Evolutionary conservation across 2,888 invertebrate genomes (phyloP), one percentile per base, ranked within the genome.

Genomic region (Dryococelus australis): DNA sequence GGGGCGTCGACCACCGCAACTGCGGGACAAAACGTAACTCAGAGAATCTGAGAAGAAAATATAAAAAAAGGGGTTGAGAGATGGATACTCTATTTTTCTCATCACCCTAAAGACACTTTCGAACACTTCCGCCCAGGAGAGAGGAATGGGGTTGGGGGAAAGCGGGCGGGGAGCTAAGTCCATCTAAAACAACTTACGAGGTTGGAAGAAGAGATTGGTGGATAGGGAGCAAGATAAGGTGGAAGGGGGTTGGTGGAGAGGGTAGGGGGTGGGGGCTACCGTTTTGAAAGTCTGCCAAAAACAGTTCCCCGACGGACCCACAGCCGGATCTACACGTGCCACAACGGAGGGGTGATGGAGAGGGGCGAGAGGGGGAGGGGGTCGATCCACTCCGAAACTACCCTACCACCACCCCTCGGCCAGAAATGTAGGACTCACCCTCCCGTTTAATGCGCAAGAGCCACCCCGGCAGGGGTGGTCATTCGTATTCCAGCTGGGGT

Each of bases 211-310:
- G 65, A 65, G 65, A 65, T 65, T 65, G 65, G 65, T 20, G 65
- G 65, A 65, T 65, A 65, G 65, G 24, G 65, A 65, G 20, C 10
- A 65, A 65, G 65, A 65, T 65, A 65, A 65, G 20, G 65, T 12
- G 65, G 16, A 16, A 65, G 16, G 24, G 24, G 24, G 24, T n/a
- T n/a, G n/a, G n/a, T n/a, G n/a, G n/a, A n/a, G n/a, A n/a, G n/a
- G n/a, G n/a, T n/a, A n/a, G 65, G 10, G 20, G 24, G 20, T 16
- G 65, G 65, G 16, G 65, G 16, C 20, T 6, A 20, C 5, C 65
- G 65, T 65, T 65, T 65, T 65, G 65, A 65, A 65, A 65, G 65
- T 65, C 65, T 65, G 65, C 65, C 65, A 65, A 65, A 65, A 65
- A 65, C 24, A 65, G 16, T 65, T 65, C 65, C n/a, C 65, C 65